Evolutionary conservation across 2,888 invertebrate genomes (phyloP).

Genomic region (Physocephala rufipes): DNA sequence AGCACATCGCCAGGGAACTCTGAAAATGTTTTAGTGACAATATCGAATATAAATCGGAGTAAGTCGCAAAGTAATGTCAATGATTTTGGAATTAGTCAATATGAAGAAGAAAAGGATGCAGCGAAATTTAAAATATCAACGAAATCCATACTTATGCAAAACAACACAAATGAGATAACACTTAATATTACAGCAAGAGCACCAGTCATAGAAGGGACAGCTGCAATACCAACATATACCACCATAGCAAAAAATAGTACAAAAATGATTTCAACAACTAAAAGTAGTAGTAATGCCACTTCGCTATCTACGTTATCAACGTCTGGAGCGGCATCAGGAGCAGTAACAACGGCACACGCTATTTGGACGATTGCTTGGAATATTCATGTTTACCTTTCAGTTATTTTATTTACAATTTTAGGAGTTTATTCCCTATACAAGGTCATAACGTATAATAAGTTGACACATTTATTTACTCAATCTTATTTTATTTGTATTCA

Average conservation of each 20-base stretch:
- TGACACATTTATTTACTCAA: constrained; percentile 85
- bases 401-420: constrained; percentile 83
- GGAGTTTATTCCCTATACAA: constrained; percentile 87
- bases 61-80: constrained; percentile 44
- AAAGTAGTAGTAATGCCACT: constrained; percentile 13
- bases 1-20: constrained; percentile 38
- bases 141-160: constrained; percentile 43
- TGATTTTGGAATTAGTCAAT: constrained; percentile 14
- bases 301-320: constrained; percentile 6
- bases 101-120: constrained; percentile 43
- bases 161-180: constrained; percentile 26
- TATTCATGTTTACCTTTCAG: constrained; percentile 88
- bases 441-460: constrained; percentile 84
- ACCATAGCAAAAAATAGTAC: constrained; percentile 40
- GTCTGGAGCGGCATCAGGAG: constrained; percentile 48
- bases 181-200: constrained; percentile 50
- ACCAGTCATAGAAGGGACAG: constrained; percentile 52
- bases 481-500: constrained; percentile 89
- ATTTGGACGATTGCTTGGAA: constrained; percentile 91
- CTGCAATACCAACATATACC: constrained; percentile 45
- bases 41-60: constrained; percentile 58
- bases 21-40: constrained; percentile 43
- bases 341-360: constrained; percentile 50
- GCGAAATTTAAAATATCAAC: constrained; percentile 52
- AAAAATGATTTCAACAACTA: constrained; percentile 39